These are phyloP conservation scores for Polymixis lichenea DNA, from an alignment of 2,888 invertebrate species.

Conservation along the genomic window DNA sequence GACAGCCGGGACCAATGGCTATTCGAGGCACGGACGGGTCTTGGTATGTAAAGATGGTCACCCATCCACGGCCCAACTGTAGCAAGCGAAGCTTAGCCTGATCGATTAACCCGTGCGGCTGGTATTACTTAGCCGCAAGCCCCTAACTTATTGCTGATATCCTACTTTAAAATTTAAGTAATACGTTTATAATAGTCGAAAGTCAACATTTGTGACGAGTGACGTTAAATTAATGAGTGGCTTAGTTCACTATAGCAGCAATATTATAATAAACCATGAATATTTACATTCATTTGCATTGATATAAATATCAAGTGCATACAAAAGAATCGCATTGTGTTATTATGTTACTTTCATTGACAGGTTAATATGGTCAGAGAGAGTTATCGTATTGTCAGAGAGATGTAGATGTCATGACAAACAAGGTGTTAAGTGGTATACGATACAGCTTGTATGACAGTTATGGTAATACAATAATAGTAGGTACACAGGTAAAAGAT, in stretches of 20 bases:
- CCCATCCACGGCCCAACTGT: too few relatives aligned
- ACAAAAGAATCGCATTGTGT: slow-evolving; percentile 29
- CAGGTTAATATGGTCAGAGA: slow-evolving; percentile 42
- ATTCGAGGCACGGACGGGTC: too few relatives aligned
- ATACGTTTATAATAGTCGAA: slow-evolving; percentile 24
- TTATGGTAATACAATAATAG: too few relatives aligned
- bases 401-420: neutral
- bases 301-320: slow-evolving; percentile 41
- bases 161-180: neutral
- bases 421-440: neutral
- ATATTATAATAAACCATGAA: slow-evolving; percentile 41
- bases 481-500: neutral
- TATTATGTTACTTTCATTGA: slow-evolving; percentile 18
- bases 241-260: neutral
- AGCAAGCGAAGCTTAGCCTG: too few relatives aligned
- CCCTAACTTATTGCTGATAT: too few relatives aligned
- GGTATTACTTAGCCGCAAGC: too few relatives aligned
- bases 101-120: too few relatives aligned
- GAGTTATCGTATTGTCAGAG: slow-evolving; percentile 12
- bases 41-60: too few relatives aligned
- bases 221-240: slow-evolving; percentile 10
- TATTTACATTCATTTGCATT: slow-evolving; percentile 35
- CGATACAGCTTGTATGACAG: neutral
- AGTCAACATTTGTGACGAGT: slow-evolving; percentile 8
- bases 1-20: too few relatives aligned